Evolutionary conservation across 1,140 invertebrate genomes (phyloP), one percentile per base, ranked within the genome.

Genomic region (Drosophila mojavensis): DNA sequence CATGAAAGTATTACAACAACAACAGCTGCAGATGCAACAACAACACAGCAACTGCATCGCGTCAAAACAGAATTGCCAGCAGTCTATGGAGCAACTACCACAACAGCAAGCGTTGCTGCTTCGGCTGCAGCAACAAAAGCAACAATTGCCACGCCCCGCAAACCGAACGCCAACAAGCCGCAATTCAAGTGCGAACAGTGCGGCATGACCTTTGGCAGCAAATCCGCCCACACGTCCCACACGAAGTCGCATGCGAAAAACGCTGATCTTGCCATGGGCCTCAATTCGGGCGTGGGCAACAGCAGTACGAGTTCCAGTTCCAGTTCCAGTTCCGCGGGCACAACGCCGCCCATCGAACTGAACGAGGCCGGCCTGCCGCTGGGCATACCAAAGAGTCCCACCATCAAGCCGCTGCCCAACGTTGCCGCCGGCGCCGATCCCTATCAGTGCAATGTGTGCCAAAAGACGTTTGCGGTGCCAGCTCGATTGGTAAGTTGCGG

Each of bases 391-490:
- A 92, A 92, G 61, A 88, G 78, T 54, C 88, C 91, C 11, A 83
- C 81, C 59, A 90, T 91, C 7, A 90, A 79, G 80, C 92, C 80
- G 75, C 89, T 81, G 91, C 61, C 91, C 26, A 91, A 93, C 58
- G 90, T 89, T 7, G 90, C 89, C 7, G 78, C 92, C 43, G 92
- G 93, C 15, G 92, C 93, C 41, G 96, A 97, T 92, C 96, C 96
- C 5, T 97, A 97, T 92, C 95, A 96, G 45, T 99, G 97, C 92
- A 96, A 97, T 90, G 96, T 98, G 64, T 99, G 98, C 93, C 95
- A 96, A 64, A 98, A 98, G 92, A 97, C 97, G 0, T 98, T 98
- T 92, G 96, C 97, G 4, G 97, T 98, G 15, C 97, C 97, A 4
- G 97, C 97, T n/a, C 93, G 98, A 50, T 93, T 99, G 59, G 97